Conservation (phyloP, 2,888 invertebrate species). For the Lasiommata megera region DNA sequence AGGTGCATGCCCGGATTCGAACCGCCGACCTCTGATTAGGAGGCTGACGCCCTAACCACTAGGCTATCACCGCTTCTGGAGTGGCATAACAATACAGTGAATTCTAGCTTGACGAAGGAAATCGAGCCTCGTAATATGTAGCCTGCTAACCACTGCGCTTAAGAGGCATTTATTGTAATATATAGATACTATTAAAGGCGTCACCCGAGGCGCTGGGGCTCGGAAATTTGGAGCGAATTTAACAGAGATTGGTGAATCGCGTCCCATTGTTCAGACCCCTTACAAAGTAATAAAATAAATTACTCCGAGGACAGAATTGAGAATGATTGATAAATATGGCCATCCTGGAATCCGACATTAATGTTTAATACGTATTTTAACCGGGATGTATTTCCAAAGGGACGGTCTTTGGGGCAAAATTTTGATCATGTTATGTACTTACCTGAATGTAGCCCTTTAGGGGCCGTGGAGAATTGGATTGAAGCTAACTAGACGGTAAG, state of each 20-base stretch:
- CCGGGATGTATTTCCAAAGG: conserved; percentile 19
- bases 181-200: conserved; percentile 8
- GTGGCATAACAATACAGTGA: no score
- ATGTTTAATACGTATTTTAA: conserved; percentile 24
- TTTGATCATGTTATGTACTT: conserved; percentile 2
- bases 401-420: conserved; percentile 2
- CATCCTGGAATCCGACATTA: conserved; percentile 16
- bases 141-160: no score
- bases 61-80: no score
- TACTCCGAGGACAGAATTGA: conserved; percentile 23
- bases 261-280: conserved; percentile 23
- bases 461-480: conserved; percentile 5
- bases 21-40: no score
- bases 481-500: background rate
- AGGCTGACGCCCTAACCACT: no score
- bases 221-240: conserved; percentile 21
- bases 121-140: no score
- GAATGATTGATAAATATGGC: conserved; percentile 29
- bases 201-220: conserved; percentile 4
- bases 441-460: background rate
- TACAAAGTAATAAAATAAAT: conserved; percentile 29
- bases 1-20: no score
- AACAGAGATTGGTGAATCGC: conserved; percentile 21
- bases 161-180: no score
- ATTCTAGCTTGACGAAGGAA: no score